Evolutionary conservation across 2,888 invertebrate species (phyloP).

Genomic region (Therioaphis trifolii): DNA sequence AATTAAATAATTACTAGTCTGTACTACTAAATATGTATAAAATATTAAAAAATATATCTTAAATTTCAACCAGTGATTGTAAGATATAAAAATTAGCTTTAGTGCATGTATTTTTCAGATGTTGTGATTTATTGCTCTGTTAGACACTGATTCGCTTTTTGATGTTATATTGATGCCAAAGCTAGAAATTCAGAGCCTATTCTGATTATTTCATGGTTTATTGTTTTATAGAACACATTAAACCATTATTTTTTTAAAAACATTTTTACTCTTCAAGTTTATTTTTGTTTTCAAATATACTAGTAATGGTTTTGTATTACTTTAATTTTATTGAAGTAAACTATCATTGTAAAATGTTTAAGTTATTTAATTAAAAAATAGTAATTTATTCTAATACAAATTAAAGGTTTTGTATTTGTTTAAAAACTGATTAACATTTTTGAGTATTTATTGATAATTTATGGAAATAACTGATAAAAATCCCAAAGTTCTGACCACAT

Average conservation of each 20-base stretch:
- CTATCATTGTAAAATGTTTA: too few species aligned
- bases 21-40: too few species aligned
- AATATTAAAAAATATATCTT: not conserved
- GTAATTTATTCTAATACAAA: too few species aligned
- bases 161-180: not conserved
- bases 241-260: constrained; percentile 10
- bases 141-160: constrained; percentile 31
- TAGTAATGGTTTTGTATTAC: not conserved
- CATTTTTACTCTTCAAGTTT: not conserved
- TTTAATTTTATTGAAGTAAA: too few species aligned
- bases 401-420: too few species aligned
- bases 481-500: too few species aligned
- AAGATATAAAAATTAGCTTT: not conserved
- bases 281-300: not conserved
- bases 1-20: too few species aligned
- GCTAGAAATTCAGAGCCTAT: not conserved
- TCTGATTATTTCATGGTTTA: constrained; percentile 42
- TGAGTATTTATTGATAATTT: too few species aligned
- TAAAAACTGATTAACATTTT: too few species aligned
- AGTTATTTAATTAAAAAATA: too few species aligned
- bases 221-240: constrained; percentile 28
- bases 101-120: not conserved
- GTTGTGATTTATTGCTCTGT: constrained; percentile 43
- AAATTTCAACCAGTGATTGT: not conserved
- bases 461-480: too few species aligned